Percentiles rank a stretch among this genome's conserved stretches.
phyloP scores from a whole-genome alignment of 2,113 vertebrate species.

The Heterocephalus glaber region DNA sequence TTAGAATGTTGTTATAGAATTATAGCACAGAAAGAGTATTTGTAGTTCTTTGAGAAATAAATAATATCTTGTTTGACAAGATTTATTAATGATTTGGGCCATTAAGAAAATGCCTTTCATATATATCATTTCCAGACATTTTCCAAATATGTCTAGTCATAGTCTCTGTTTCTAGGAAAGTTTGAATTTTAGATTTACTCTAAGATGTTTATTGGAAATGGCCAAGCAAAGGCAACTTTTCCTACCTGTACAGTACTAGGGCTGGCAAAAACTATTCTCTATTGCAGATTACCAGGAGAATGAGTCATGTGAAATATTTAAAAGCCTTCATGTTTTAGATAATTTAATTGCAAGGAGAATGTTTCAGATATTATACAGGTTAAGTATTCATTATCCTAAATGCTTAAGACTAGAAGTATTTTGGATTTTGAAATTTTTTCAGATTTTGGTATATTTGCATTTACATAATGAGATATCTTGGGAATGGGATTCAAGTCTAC shows the following conservation, averaged over 20 bases:
- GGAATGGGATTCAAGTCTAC: not conserved
- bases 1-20: constrained; percentile 2
- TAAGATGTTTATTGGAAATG: constrained; percentile 17
- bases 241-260: not conserved
- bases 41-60: not conserved
- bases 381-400: not conserved
- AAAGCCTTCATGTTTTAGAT: not conserved
- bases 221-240: not conserved
- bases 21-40: not conserved
- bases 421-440: not conserved
- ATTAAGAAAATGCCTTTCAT: constrained; percentile 24
- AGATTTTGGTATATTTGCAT: not conserved
- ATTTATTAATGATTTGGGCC: not conserved
- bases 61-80: not conserved
- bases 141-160: not conserved
- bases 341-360: constrained; percentile 19
- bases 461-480: not conserved
- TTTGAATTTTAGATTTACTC: constrained; percentile 46
- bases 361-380: not conserved
- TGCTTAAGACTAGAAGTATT: not conserved
- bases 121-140: not conserved
- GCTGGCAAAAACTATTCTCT: not conserved
- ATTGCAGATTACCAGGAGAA: constrained; percentile 3
- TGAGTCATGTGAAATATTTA: constrained; percentile 11
- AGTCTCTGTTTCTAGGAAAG: not conserved